These are phyloP conservation scores for Heterodera filipjevi DNA, from an alignment of 2,888 invertebrate species.

Conservation along the genomic window DNA sequence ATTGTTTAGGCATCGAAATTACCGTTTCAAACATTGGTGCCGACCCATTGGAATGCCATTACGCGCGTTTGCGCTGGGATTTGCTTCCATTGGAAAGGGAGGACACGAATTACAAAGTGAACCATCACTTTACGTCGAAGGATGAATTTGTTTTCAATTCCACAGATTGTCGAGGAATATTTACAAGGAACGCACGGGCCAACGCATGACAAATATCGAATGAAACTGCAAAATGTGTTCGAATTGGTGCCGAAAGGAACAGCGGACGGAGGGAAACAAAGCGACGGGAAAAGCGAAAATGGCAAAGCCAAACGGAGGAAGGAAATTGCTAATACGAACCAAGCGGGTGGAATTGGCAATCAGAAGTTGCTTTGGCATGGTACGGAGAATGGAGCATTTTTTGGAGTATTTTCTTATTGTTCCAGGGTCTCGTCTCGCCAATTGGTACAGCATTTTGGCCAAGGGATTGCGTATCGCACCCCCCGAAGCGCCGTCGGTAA, in stretches of 20 bases:
- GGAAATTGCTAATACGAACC: background rate
- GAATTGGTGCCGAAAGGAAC: constrained; percentile 52
- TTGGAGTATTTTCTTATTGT: background rate
- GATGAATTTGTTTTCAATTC: constrained; percentile 10
- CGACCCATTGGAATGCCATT: constrained; percentile 68
- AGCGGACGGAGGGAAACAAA: background rate
- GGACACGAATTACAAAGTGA: constrained; percentile 66
- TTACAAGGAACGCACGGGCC: constrained; percentile 68
- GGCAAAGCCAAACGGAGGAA: background rate
- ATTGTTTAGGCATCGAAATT: constrained; percentile 31
- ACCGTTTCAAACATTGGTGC: constrained; percentile 26
- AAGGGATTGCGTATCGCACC: constrained; percentile 70
- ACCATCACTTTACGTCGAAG: background rate
- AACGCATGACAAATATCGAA: constrained; percentile 68
- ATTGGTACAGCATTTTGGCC: constrained; percentile 69
- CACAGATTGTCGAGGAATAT: constrained; percentile 67
- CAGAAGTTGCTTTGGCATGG: constrained; percentile 69
- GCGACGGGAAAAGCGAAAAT: background rate
- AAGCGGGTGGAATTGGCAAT: background rate
- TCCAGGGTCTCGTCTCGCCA: constrained; percentile 67
- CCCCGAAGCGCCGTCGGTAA: constrained; percentile 69
- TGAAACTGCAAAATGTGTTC: constrained; percentile 68
- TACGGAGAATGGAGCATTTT: background rate
- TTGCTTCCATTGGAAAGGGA: constrained; percentile 65
- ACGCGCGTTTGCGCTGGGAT: constrained; percentile 67